Evolutionary conservation across 2,797 vertebrate genomes (phyloP).

Genomic region (Hylomyscus alleni): DNA sequence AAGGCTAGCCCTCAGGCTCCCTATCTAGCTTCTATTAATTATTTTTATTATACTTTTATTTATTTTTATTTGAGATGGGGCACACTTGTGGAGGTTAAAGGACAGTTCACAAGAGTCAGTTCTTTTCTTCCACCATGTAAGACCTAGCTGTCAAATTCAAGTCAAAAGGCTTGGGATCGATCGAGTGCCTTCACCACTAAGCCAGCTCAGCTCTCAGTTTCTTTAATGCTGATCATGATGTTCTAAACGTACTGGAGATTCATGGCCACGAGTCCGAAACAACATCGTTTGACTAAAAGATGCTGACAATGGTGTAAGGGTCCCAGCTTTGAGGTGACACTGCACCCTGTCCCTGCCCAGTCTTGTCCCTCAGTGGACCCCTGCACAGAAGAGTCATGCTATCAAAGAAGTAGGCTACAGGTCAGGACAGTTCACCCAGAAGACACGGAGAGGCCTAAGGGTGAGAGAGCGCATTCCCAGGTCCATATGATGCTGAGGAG

Average conservation of each 20-base stretch:
- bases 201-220: background rate
- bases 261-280: background rate
- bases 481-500: background rate
- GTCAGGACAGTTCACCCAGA: background rate
- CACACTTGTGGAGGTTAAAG: background rate
- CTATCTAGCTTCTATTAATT: background rate
- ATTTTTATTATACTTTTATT: background rate
- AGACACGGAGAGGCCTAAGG: background rate
- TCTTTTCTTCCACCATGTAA: background rate
- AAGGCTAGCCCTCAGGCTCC: background rate
- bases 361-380: background rate
- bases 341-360: too few species aligned
- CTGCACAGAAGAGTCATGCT: background rate
- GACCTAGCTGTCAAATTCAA: background rate
- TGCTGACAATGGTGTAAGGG: background rate
- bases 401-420: background rate
- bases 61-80: background rate
- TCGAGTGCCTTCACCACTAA: background rate
- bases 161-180: background rate
- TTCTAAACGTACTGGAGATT: background rate
- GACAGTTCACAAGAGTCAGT: background rate
- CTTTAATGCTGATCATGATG: background rate
- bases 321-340: fast-evolving
- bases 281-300: background rate
- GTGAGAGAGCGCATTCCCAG: too few species aligned